These are phyloP conservation scores for Megalurothrips usitatus DNA, from an alignment of 2,888 invertebrate genomes.

Conservation along the genomic window DNA sequence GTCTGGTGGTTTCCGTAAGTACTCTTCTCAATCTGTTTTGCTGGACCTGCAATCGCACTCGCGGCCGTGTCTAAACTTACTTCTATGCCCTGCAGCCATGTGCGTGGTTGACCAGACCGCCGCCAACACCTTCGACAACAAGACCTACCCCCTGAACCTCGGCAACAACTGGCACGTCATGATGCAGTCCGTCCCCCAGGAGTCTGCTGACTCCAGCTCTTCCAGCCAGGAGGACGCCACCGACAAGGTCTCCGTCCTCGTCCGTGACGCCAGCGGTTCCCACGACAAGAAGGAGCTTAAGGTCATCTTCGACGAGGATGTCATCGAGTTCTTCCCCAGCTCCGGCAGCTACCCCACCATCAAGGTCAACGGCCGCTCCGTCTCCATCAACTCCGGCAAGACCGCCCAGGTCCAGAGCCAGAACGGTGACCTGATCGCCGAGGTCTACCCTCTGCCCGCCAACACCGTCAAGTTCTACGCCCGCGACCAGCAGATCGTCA, in stretches of 20 bases:
- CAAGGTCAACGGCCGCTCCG: constrained; percentile 41
- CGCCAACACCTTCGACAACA: constrained; percentile 62
- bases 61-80: constrained; percentile 2
- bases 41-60: neutral
- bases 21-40: constrained; percentile 20
- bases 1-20: constrained; percentile 54
- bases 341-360: constrained; percentile 38
- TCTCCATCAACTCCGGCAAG: constrained; percentile 42
- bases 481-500: constrained; percentile 48
- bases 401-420: constrained; percentile 48
- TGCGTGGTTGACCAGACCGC: constrained; percentile 58
- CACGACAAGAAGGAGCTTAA: constrained; percentile 46
- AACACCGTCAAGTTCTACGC: constrained; percentile 54
- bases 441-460: constrained; percentile 50
- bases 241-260: constrained; percentile 48
- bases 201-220: constrained; percentile 31
- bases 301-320: constrained; percentile 47
- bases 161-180: constrained; percentile 59
- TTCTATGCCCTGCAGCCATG: constrained; percentile 49
- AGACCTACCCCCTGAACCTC: constrained; percentile 53
- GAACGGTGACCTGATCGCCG: constrained; percentile 43
- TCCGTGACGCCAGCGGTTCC: constrained; percentile 45
- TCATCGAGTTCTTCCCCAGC: constrained; percentile 44
- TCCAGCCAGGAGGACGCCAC: constrained; percentile 35
- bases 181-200: constrained; percentile 49